Base-by-base conservation (phyloP, 2,888 invertebrate species). In the Phaedon cochleariae region DNA sequence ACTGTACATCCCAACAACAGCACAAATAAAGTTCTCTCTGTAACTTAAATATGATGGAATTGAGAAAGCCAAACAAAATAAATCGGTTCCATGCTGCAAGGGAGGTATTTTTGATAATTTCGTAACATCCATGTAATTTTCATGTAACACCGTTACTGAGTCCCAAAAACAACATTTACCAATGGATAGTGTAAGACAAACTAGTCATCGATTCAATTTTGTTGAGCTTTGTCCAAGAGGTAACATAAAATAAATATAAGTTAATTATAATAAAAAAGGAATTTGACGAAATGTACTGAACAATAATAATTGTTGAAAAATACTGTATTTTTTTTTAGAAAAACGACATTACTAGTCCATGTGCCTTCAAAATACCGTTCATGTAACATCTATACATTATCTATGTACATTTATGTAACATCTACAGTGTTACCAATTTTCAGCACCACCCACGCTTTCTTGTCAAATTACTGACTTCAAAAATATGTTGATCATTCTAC, bases 1-100 rank as follows among this genome's bases (percentile, higher is more conserved):
- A 73, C 74, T 77, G 75, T 77, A 77, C 77, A 76, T 67, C 72
- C 71, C 68, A 67, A 67, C 68, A 69, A 66, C 59, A 70, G 70
- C 70, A 72, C 71, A 67, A 67, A 62, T 61, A 66, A 64, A 59
- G n/a, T n/a, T 53, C 63, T 69, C 37, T 55, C 54, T 66, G 55
- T 62, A 64, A 62, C 53, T 61, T 62, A 55, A 68, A 68, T 59
- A 64, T 52, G 59, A 68, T 68, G 68, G 68, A 62, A 65, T 62
- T 37, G 31, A 53, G 29, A 31, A 54, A 41, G 41, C 41, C 41
- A 41, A 41, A n/a, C n/a, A 15, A 41, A 41, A 41, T 10, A 53
- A 63, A 46, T 53, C 18, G 51, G 29, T 58, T 61, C 57, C 41
- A 29, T 41, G 41, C 41, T 41, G 41, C 41, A 41, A 41, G 41